A percentile compares a stretch with the other conserved stretches of the same genome.
These are phyloP conservation scores for Malthinus flaveolus DNA, from an alignment of 2,888 invertebrate species.

Conservation along the genomic window DNA sequence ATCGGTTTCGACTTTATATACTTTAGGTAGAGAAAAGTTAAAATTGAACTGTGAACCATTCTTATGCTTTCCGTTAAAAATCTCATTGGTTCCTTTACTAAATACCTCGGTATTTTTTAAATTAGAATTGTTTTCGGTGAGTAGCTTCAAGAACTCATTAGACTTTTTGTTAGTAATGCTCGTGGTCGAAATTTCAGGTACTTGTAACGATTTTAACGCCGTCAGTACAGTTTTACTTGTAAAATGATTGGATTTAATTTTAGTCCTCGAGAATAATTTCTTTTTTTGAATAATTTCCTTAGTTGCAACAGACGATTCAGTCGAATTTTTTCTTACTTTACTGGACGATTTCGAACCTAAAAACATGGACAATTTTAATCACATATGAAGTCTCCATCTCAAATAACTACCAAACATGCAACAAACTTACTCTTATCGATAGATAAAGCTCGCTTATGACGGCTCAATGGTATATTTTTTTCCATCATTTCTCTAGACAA, in stretches of 20 bases:
- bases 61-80: too few species aligned
- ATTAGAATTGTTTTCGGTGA: too few species aligned
- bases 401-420: background rate
- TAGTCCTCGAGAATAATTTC: too few species aligned
- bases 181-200: conserved; percentile 18
- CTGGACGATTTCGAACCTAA: conserved; percentile 9
- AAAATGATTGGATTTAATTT: too few species aligned
- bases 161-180: conserved; percentile 2
- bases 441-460: too few species aligned
- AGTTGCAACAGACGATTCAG: background rate
- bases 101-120: too few species aligned
- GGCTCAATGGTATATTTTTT: background rate
- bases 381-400: background rate
- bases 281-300: background rate
- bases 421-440: too few species aligned
- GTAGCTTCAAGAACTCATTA: background rate
- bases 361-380: background rate
- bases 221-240: background rate
- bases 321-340: background rate
- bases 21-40: too few species aligned
- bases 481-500: conserved; percentile 19
- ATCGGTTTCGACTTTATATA: background rate
- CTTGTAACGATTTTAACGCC: conserved; percentile 7
- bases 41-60: background rate
- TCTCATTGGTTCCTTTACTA: too few species aligned